Conservation (phyloP, 1,140 invertebrate genomes). For the Camponotus pennsylvanicus region DNA sequence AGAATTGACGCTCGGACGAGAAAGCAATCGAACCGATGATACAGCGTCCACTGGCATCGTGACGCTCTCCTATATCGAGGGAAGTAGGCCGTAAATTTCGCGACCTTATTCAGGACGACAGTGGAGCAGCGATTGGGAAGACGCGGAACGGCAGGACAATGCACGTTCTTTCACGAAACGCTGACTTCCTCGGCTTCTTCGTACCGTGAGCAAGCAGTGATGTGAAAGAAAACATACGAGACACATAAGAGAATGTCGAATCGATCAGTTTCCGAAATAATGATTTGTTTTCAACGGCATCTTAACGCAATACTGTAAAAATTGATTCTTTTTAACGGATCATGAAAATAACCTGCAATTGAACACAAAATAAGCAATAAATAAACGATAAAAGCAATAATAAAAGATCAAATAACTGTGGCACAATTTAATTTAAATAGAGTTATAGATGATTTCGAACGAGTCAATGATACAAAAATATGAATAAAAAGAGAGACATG, state of each 20-base stretch:
- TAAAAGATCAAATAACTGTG: not conserved
- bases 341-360: not conserved
- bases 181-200: conserved; percentile 45
- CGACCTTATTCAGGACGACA: conserved; percentile 67
- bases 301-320: not conserved
- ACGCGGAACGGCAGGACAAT: conserved; percentile 34
- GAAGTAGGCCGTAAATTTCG: conserved; percentile 71
- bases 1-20: conserved; percentile 49
- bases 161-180: conserved; percentile 53
- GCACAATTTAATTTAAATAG: not conserved
- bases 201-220: conserved; percentile 33
- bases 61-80: conserved; percentile 35
- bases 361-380: not conserved
- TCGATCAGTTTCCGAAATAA: conserved; percentile 21
- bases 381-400: not conserved
- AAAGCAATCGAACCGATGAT: conserved; percentile 69
- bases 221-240: conserved; percentile 33
- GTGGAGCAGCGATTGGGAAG: conserved; percentile 19
- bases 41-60: conserved; percentile 44
- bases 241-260: not conserved
- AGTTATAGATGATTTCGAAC: not conserved
- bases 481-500: not conserved
- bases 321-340: not conserved
- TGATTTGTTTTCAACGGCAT: conserved; percentile 16
- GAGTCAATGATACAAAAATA: not conserved